Conservation (phyloP, 2,888 invertebrate species). For the Chrysomela aeneicollis region DNA sequence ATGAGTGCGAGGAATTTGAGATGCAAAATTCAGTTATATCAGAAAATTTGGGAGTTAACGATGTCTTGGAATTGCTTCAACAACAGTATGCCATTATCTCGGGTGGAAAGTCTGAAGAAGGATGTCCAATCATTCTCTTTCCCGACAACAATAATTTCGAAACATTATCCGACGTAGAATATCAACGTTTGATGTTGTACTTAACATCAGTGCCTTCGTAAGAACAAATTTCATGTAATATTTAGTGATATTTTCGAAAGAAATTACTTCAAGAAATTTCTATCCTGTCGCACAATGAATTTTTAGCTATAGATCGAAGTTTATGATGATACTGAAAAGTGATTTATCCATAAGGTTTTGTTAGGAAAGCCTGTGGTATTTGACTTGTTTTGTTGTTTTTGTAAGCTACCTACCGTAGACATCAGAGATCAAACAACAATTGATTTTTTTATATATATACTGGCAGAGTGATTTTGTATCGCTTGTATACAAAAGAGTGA, state of each 20-base stretch:
- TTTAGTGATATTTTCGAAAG: background rate
- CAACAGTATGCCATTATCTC: slow-evolving; percentile 90
- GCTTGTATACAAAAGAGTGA: too few relatives aligned
- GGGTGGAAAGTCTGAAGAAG: slow-evolving; percentile 92
- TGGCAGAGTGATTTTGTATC: too few relatives aligned
- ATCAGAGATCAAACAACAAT: too few relatives aligned
- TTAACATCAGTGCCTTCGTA: slow-evolving; percentile 96
- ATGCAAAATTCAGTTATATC: slow-evolving; percentile 55
- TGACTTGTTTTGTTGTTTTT: too few relatives aligned
- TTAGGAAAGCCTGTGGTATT: too few relatives aligned
- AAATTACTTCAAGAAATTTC: too few relatives aligned
- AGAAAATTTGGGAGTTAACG: slow-evolving; percentile 72
- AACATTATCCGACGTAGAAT: slow-evolving; percentile 83
- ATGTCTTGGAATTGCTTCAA: slow-evolving; percentile 86
- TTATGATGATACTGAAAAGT: too few relatives aligned
- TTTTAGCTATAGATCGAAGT: slow-evolving; percentile 1
- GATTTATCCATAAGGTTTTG: too few relatives aligned
- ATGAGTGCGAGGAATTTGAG: slow-evolving; percentile 52
- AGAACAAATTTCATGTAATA: slow-evolving; percentile 62
- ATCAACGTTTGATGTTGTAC: slow-evolving; percentile 90
- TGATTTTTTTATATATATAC: too few relatives aligned
- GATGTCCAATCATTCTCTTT: slow-evolving; percentile 93
- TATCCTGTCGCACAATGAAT: slow-evolving; percentile 8
- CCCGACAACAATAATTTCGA: slow-evolving; percentile 92
- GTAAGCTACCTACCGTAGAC: too few relatives aligned